phyloP scores from a whole-genome alignment of 2,888 invertebrate genomes.

The Minunthozetes semirufus region DNA sequence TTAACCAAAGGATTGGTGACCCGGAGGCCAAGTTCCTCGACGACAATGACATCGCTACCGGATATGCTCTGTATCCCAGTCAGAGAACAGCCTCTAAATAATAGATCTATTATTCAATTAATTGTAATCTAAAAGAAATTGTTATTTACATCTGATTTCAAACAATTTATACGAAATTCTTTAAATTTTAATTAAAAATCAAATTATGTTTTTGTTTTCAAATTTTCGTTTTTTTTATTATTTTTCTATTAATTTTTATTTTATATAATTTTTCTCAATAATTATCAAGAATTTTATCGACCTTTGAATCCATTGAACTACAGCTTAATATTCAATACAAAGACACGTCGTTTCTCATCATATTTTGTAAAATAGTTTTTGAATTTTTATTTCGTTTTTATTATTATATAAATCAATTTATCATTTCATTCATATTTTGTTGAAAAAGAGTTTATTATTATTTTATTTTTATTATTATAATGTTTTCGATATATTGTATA shows the following conservation, averaged over 20 bases:
- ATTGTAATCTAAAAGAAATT: not conserved
- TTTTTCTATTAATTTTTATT: not conserved
- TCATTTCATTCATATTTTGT: not conserved
- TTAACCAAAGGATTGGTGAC: slow-evolving; percentile 43
- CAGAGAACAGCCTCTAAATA: not conserved
- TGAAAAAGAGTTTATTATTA: not conserved
- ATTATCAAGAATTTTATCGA: not conserved
- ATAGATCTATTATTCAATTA: slow-evolving; percentile 3
- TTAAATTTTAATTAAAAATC: not conserved
- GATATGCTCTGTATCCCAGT: not conserved
- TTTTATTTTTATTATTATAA: not conserved
- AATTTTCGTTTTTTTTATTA: not conserved
- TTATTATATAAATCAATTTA: not conserved
- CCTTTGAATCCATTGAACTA: not conserved
- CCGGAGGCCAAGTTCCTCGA: slow-evolving; percentile 23
- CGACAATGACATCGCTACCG: slow-evolving; percentile 13
- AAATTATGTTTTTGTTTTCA: not conserved
- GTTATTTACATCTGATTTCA: not conserved
- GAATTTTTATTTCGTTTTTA: not conserved
- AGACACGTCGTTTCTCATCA: not conserved
- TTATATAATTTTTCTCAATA: not conserved
- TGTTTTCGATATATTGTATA: not conserved
- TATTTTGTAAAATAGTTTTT: not conserved
- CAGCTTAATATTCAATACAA: not conserved
- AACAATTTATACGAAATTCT: not conserved